These are phyloP conservation scores for Trypoxylus dichotomus DNA, from an alignment of 1,140 invertebrate genomes.

Conservation along the genomic window DNA sequence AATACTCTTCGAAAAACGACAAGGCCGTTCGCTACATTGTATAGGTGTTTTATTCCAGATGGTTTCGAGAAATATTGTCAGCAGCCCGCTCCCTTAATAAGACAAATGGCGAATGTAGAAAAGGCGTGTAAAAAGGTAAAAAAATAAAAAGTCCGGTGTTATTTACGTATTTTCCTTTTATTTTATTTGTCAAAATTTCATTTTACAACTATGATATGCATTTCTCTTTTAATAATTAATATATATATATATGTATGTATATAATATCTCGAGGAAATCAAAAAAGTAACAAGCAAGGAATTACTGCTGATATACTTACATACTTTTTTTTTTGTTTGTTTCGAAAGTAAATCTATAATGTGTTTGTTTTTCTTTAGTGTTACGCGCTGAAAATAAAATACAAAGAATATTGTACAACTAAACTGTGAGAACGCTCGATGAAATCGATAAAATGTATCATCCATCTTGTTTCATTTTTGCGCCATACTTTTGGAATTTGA, in stretches of 20 bases:
- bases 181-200: conserved; percentile 69
- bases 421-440: not conserved
- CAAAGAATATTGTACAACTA: not conserved
- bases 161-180: conserved; percentile 56
- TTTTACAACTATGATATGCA: conserved; percentile 86
- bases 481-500: too few species aligned
- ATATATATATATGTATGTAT: conserved; percentile 1
- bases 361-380: too few species aligned
- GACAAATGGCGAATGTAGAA: not conserved
- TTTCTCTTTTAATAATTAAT: conserved; percentile 63
- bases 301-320: not conserved
- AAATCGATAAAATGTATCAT: too few species aligned
- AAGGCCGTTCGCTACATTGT: too few species aligned
- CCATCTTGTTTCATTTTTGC: too few species aligned
- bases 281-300: not conserved
- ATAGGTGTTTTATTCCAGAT: too few species aligned
- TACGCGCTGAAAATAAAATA: too few species aligned
- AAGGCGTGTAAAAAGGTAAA: not conserved
- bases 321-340: not conserved
- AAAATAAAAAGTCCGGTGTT: conserved; percentile 38
- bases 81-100: too few species aligned
- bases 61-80: too few species aligned
- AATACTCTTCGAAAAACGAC: too few species aligned
- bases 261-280: not conserved
- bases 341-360: too few species aligned